These are phyloP conservation scores for Andrena trimmerana DNA, from an alignment of 2,888 invertebrate genomes.

Conservation along the genomic window DNA sequence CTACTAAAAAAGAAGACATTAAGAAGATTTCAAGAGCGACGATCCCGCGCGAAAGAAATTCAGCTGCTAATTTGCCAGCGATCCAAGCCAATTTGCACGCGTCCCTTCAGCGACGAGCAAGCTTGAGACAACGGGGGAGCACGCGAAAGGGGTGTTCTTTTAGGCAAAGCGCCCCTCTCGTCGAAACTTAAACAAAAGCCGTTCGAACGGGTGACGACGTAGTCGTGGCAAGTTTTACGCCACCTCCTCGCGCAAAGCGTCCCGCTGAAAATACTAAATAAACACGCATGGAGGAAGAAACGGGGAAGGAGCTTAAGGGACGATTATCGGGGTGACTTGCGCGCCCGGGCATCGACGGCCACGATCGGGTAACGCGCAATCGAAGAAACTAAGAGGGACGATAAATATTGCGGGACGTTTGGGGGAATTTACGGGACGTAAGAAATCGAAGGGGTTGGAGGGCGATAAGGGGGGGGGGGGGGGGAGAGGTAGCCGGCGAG, in stretches of 20 bases:
- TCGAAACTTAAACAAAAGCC: background rate
- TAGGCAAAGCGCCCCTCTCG: background rate
- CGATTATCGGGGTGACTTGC: background rate
- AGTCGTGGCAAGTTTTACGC: background rate
- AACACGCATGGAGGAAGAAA: background rate
- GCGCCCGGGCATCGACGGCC: background rate
- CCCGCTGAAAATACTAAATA: background rate
- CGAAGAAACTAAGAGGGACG: slow-evolving; percentile 33
- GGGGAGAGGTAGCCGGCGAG: slow-evolving; percentile 22
- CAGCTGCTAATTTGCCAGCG: background rate
- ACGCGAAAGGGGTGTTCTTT: background rate
- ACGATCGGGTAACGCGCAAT: background rate
- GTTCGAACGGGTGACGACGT: background rate
- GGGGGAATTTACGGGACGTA: slow-evolving; percentile 37
- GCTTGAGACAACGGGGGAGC: background rate
- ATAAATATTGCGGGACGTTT: slow-evolving; percentile 45
- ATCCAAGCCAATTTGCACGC: slow-evolving; percentile 6
- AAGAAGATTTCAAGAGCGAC: background rate
- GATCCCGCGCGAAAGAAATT: background rate
- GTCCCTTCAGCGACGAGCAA: background rate
- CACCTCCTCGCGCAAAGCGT: background rate
- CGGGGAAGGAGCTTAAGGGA: background rate
- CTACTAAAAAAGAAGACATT: no score
- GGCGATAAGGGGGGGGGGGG: slow-evolving; percentile 18
- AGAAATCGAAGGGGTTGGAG: slow-evolving; percentile 44